phyloP scores from a whole-genome alignment of 2,113 vertebrate genomes.

The Chaetura pelagica region DNA sequence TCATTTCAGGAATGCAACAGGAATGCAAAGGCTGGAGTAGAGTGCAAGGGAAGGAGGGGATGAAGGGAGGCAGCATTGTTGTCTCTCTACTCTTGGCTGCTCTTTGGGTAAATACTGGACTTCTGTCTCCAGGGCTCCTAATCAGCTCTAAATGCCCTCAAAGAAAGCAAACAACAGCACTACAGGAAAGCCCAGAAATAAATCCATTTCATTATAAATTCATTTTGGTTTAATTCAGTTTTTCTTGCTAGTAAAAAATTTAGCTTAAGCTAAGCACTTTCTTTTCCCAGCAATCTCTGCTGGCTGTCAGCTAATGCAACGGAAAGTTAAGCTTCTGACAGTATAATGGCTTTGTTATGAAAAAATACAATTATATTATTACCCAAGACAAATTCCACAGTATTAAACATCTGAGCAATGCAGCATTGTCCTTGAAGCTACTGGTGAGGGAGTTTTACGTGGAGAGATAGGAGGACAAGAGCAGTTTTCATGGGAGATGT shows the following conservation, averaged over 20 bases:
- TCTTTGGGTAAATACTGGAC: constrained; percentile 45
- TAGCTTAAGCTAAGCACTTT: constrained; percentile 47
- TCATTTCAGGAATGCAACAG: not conserved
- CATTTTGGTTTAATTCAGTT: constrained; percentile 59
- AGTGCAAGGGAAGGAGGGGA: not conserved
- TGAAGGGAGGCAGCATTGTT: not conserved
- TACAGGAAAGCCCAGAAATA: constrained; percentile 44
- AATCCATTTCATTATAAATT: constrained; percentile 70
- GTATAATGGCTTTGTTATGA: constrained; percentile 44
- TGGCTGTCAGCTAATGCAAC: constrained; percentile 13
- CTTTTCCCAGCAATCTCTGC: constrained; percentile 40
- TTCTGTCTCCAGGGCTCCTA: constrained; percentile 44
- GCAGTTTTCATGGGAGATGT: not conserved
- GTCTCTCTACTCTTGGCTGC: not conserved
- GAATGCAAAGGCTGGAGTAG: not conserved
- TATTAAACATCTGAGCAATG: not conserved
- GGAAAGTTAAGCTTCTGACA: constrained; percentile 50
- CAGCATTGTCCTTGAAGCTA: constrained; percentile 24
- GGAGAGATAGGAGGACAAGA: not conserved
- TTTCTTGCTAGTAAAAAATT: constrained; percentile 49
- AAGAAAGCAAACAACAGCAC: constrained; percentile 57
- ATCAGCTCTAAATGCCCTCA: constrained; percentile 34
- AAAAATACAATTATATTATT: constrained; percentile 47
- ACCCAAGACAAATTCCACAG: constrained; percentile 36
- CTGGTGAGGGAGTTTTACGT: not conserved